phyloP scores from a whole-genome alignment of 2,888 invertebrate genomes.

The Antitype chi region DNA sequence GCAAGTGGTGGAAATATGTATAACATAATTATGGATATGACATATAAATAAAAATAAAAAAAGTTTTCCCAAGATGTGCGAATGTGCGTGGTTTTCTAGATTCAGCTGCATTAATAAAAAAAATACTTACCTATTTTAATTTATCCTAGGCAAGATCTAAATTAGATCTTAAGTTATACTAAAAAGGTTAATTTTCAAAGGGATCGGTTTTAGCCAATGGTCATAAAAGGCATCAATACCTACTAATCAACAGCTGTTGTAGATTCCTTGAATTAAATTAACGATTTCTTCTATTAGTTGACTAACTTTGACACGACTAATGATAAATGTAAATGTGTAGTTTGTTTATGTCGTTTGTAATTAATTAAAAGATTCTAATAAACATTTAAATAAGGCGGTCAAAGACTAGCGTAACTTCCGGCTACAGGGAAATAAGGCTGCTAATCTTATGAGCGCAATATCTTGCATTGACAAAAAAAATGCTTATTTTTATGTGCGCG shows the following conservation, averaged over 20 bases:
- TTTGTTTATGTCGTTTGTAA: conserved; percentile 10
- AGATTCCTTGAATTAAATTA: neutral
- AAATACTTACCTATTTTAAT: neutral
- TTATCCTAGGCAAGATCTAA: conserved; percentile 1
- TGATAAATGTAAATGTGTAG: neutral
- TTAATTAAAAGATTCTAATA: conserved; percentile 25
- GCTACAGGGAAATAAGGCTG: neutral
- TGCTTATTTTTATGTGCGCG: too few species aligned
- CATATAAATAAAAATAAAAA: too few species aligned
- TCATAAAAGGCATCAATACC: conserved; percentile 5
- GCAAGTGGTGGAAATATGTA: too few species aligned
- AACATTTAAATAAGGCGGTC: conserved; percentile 2
- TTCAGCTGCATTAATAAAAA: neutral
- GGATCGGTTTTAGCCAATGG: conserved; percentile 6
- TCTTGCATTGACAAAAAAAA: neutral
- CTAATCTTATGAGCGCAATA: neutral
- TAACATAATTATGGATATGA: too few species aligned
- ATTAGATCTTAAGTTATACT: conserved; percentile 1
- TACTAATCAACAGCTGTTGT: conserved; percentile 26
- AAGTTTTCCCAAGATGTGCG: neutral
- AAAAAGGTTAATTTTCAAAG: conserved; percentile 52
- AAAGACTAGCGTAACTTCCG: neutral
- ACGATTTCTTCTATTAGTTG: neutral
- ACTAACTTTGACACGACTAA: neutral
- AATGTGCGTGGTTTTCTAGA: neutral